Conservation (phyloP, 2,888 invertebrate genomes). For the Sesamia inferens region DNA sequence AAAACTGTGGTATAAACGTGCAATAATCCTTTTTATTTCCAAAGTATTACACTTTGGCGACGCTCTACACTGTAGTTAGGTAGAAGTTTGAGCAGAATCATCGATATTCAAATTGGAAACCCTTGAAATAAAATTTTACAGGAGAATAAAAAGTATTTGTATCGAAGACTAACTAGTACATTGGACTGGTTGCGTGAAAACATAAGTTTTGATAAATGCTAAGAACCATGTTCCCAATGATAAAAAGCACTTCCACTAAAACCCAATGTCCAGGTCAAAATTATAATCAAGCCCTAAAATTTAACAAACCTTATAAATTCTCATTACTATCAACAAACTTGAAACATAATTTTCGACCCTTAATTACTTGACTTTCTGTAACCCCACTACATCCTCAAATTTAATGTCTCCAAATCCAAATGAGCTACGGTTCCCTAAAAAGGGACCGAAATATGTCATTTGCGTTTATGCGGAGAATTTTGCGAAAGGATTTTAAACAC, state of each 20-base stretch:
- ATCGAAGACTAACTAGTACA: constrained; percentile 8
- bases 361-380: constrained; percentile 46
- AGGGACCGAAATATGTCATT: constrained; percentile 66
- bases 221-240: background rate
- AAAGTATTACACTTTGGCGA: constrained; percentile 15
- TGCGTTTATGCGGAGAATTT: constrained; percentile 62
- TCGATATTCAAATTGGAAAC: constrained; percentile 37
- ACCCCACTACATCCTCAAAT: constrained; percentile 40
- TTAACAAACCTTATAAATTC: constrained; percentile 47
- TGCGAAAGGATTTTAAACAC: constrained; percentile 63
- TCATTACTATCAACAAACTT: constrained; percentile 52
- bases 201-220: constrained; percentile 11
- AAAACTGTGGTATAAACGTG: constrained; percentile 26
- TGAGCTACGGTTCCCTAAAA: constrained; percentile 58
- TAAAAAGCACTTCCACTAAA: background rate
- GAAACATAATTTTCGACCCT: constrained; percentile 45
- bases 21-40: constrained; percentile 27
- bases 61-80: constrained; percentile 10
- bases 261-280: constrained; percentile 2
- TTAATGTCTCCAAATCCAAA: constrained; percentile 61
- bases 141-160: background rate
- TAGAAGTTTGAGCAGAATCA: constrained; percentile 3
- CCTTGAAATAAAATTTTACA: constrained; percentile 19
- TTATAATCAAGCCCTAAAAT: constrained; percentile 25
- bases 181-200: constrained; percentile 5